Base-by-base conservation (phyloP, 2,888 invertebrate genomes). In the Dryobota labecula region DNA sequence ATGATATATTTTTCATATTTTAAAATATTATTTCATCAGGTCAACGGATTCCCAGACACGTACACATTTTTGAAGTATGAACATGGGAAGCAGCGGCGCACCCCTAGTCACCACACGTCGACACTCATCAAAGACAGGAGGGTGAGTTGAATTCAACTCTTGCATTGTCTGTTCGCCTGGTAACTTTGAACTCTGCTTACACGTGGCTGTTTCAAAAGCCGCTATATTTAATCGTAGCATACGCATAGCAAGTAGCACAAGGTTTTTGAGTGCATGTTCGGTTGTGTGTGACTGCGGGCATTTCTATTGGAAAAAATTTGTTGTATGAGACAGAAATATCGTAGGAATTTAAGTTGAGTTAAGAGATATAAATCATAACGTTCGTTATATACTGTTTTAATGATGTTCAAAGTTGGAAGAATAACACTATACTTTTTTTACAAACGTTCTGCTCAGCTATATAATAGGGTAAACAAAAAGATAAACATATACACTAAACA, bases 51-150 rank as follows among this genome's bases (percentile, higher is more conserved):
- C 88, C 94, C 96, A 9, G 96, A 98, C 87, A 97, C 97, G 53
- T 98, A 98, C 91, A 91, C 97, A 38, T 97, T 98, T 92, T 91
- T 96, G 69, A 97, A 97, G 86, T 94, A 96, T 82, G 95, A 96
- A 85, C 97, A 96, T 79, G 96, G 96, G 27, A 94, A 94, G 78
- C 92, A 97, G 68, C 96, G 97, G 43, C 97, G 97, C 90, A 94
- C 97, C 86, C 96, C 96, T 57, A 95, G 96, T 45, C 93, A 77
- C 41, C 92, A 95, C 84, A 96, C 96, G 58, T 95, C 93, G 84
- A 93, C 95, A 77, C 94, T 97, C 57, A 86, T 92, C 33, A 94
- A 95, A 58, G 97, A 97, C 87, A 90, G 94, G 62, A 95, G 97
- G 95, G 97, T 97, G 93, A 96, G 96, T 92, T 69, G 61, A 49